A percentile compares a stretch with the other conserved stretches of the same genome.
These are phyloP conservation scores for Zaprionus tsacasi DNA, from an alignment of 1,140 invertebrate species.

Conservation along the genomic window DNA sequence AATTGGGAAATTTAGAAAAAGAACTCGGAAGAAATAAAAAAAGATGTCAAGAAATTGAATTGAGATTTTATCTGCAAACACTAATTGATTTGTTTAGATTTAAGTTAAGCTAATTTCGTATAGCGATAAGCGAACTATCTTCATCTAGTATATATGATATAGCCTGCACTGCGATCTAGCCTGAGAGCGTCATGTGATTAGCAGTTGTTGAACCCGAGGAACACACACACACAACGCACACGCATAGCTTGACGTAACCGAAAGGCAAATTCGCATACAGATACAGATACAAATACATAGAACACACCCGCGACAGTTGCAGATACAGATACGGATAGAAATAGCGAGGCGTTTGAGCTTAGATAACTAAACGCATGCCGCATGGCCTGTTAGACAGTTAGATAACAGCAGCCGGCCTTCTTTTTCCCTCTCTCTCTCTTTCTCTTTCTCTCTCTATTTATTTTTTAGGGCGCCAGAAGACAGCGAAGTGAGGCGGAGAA, in stretches of 20 bases:
- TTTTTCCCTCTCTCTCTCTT: constrained; percentile 5
- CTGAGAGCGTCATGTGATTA: constrained; percentile 63
- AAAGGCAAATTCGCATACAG: constrained; percentile 35
- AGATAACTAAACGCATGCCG: constrained; percentile 50
- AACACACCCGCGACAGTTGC: neutral
- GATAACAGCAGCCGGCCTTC: constrained; percentile 63
- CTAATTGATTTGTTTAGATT: neutral
- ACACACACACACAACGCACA: constrained; percentile 19
- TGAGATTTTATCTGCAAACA: neutral
- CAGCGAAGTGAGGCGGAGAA: constrained; percentile 24
- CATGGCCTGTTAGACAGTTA: constrained; percentile 42
- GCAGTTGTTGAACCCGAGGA: constrained; percentile 74
- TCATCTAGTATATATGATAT: neutral
- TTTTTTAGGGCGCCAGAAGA: constrained; percentile 35
- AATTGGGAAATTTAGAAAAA: neutral
- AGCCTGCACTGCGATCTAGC: constrained; percentile 24
- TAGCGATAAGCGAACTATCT: neutral
- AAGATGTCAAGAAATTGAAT: neutral
- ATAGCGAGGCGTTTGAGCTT: constrained; percentile 34
- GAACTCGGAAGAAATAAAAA: neutral
- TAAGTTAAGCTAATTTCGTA: neutral
- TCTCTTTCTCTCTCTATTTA: too few relatives aligned
- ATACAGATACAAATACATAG: constrained; percentile 9
- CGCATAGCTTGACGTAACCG: constrained; percentile 25
- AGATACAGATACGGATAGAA: neutral